Percentiles rank a stretch among this genome's conserved stretches.
These are phyloP conservation scores for Cryptotermes secundus DNA, from an alignment of 1,140 invertebrate genomes.

Conservation along the genomic window DNA sequence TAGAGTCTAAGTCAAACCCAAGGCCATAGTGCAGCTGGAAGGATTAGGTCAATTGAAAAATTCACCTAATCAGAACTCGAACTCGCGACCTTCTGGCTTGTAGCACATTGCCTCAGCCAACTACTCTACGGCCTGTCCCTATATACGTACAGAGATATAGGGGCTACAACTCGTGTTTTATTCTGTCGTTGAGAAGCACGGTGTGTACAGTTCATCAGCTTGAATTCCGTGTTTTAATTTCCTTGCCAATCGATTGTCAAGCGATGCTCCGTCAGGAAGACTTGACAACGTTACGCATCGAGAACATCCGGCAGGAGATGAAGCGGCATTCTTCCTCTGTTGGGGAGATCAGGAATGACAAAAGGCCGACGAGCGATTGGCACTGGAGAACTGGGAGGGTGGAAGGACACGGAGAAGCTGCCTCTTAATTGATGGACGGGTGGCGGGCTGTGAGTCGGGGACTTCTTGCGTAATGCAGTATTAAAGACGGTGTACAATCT, in stretches of 20 bases:
- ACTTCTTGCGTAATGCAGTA: slow-evolving; percentile 10
- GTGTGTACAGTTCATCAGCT: not conserved
- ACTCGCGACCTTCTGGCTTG: no score
- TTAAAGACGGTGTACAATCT: not conserved
- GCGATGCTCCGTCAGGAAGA: not conserved
- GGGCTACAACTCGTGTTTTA: not conserved
- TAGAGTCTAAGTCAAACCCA: no score
- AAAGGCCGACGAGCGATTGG: not conserved
- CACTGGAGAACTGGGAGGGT: not conserved
- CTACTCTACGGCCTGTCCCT: no score
- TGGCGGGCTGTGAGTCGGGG: not conserved
- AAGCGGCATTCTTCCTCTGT: not conserved
- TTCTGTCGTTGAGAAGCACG: not conserved
- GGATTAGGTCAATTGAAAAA: no score
- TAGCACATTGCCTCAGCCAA: no score
- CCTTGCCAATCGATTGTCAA: not conserved
- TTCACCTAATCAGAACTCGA: no score
- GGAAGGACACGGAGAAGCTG: not conserved
- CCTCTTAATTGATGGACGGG: not conserved
- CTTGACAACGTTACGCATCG: not conserved
- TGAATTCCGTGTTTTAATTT: not conserved
- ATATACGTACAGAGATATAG: no score
- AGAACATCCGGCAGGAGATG: not conserved
- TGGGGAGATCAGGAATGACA: not conserved
- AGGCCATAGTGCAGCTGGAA: no score